Base-by-base conservation (phyloP, 2,113 vertebrate species). In the Dicerorhinus sumatrensis region DNA sequence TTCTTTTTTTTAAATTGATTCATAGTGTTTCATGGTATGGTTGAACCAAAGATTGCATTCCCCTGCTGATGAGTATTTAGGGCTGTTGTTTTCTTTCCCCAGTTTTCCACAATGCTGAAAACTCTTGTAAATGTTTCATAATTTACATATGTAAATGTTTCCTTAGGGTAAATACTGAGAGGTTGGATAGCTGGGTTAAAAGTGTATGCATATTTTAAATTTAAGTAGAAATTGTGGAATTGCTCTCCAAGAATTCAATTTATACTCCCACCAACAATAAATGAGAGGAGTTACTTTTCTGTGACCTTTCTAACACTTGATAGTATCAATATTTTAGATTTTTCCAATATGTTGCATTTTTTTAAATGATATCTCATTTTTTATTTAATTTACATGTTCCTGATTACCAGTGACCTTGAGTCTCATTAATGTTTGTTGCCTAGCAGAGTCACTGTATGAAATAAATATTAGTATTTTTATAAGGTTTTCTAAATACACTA, bases 121-220 rank as follows among this genome's bases (percentile, higher is more conserved):
- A 89, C 3, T 25, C 65, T 82, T 60, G 7, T 60, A 93, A 96
- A 93, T 84, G 63, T 87, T 94, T 91, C 48, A 69, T 17, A 92
- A 81, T 91, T 90, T 96, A 75, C 39, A 21, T 70, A 73, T 63
- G 39, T 39, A 94, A 96, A 96, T 92, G 8, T 90, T 69, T 95
- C 79, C 79, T 91, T n/a, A 18, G 46, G 67, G 58, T 87, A 96
- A 96, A 96, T 54, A 93, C 23, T n/a, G 11, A 88, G 13, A 89
- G 91, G 29, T 48, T 39, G 10, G 65, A 76, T 72, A 72, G 14
- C 60, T 93, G 39, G 29, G 62, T 92, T 96, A 65, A 96, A 96
- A 69, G 4, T 65, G 2, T 69, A 21, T 29, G 39, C 51, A 51
- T 91, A 88, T 94, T 80, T 97, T 87, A 89, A 80, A 48, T 91